A percentile compares a stretch with the other conserved stretches of the same genome.
Evolutionary conservation across 2,113 vertebrate species (phyloP).

Genomic region (Eudorcas thomsonii): DNA sequence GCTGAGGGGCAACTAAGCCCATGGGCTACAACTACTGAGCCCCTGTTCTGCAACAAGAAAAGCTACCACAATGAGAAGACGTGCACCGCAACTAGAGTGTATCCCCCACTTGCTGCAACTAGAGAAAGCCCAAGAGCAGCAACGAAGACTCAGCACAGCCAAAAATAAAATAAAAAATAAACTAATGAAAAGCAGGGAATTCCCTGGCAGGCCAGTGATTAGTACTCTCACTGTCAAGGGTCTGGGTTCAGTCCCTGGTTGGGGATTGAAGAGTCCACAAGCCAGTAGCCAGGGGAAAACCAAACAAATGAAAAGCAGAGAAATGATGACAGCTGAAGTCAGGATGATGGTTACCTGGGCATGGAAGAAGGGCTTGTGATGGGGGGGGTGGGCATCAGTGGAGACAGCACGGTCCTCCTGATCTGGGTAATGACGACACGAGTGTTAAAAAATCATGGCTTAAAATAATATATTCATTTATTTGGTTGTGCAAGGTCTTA

Average conservation of each 20-base stretch:
- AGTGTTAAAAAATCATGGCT: neutral
- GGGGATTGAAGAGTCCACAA: neutral
- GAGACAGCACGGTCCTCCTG: neutral
- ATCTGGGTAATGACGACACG: neutral
- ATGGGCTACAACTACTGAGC: neutral
- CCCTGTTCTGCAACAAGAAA: neutral
- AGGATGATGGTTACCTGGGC: neutral
- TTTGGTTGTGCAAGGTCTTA: neutral
- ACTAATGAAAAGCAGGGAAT: neutral
- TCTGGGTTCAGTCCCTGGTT: neutral
- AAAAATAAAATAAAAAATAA: neutral
- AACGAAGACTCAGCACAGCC: neutral
- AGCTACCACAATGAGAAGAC: neutral
- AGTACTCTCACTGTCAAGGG: neutral
- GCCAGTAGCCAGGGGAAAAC: neutral
- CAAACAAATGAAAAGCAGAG: neutral
- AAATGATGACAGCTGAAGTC: too few relatives aligned
- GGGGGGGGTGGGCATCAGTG: neutral
- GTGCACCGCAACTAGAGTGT: rapidly evolving
- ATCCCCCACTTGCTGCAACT: neutral
- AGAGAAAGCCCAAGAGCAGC: neutral
- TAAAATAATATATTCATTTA: neutral
- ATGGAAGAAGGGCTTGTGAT: neutral
- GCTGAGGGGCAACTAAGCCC: neutral
- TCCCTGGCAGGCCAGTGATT: neutral